phyloP scores from a whole-genome alignment of 2,888 invertebrate species.

The Ormyrus rosae region DNA sequence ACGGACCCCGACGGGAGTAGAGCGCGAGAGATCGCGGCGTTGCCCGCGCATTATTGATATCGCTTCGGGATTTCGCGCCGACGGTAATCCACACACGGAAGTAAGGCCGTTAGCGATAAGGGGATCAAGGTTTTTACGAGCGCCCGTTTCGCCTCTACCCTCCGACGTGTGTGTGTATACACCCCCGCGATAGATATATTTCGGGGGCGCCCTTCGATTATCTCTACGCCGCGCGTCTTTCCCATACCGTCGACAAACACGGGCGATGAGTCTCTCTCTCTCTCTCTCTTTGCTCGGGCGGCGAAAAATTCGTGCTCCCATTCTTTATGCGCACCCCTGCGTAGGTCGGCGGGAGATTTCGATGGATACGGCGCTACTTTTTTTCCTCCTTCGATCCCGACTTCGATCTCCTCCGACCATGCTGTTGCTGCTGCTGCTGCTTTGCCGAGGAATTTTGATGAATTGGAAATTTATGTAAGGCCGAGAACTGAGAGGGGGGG shows the following conservation, averaged over 20 bases:
- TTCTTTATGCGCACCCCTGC: conserved; percentile 9
- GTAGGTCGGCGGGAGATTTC: not conserved
- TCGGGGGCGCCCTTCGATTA: conserved; percentile 20
- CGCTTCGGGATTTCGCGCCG: conserved; percentile 65
- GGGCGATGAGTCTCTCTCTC: conserved; percentile 26
- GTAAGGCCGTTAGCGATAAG: conserved; percentile 71
- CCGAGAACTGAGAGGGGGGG: not conserved
- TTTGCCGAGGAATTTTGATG: conserved; percentile 19
- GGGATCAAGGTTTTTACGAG: conserved; percentile 72
- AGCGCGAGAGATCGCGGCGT: not conserved
- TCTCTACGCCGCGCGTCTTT: conserved; percentile 12
- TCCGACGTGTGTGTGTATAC: not conserved
- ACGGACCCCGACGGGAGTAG: conserved; percentile 36
- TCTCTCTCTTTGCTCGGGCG: not conserved
- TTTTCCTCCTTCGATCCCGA: not conserved
- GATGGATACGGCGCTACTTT: not conserved
- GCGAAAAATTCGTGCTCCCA: conserved; percentile 18
- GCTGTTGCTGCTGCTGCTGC: not conserved
- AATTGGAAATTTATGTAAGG: conserved; percentile 21
- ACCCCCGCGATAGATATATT: not conserved
- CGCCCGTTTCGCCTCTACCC: conserved; percentile 54
- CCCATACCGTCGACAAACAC: conserved; percentile 20
- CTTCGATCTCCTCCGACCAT: not conserved
- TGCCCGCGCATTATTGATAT: conserved; percentile 67
- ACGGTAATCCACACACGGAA: conserved; percentile 68